Percentiles rank a stretch among this genome's conserved stretches.
These are phyloP conservation scores for Lagorchestes hirsutus DNA, from an alignment of 2,797 vertebrate species.

Conservation along the genomic window DNA sequence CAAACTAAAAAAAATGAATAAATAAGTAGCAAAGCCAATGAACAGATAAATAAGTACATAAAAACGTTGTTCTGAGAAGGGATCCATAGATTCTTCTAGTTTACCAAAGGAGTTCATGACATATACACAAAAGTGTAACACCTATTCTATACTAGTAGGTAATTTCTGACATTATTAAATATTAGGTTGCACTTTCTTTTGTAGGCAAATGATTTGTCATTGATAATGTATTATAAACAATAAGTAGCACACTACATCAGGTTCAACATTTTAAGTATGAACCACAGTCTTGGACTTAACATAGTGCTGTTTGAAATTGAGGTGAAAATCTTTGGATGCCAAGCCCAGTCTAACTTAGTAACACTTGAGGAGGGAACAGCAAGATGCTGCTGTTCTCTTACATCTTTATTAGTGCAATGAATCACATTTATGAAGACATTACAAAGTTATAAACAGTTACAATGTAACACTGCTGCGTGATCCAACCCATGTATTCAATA, in stretches of 20 bases:
- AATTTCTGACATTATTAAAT: neutral
- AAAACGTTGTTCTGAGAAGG: neutral
- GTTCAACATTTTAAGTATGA: neutral
- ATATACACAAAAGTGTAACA: neutral
- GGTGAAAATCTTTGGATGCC: constrained; percentile 15
- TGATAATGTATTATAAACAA: neutral
- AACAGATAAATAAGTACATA: neutral
- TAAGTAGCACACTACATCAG: neutral
- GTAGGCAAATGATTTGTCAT: neutral
- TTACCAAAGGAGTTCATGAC: neutral
- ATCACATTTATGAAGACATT: constrained; percentile 81
- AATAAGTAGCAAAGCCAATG: neutral
- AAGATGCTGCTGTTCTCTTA: constrained; percentile 61
- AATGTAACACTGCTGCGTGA: constrained; percentile 65
- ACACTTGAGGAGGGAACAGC: constrained; percentile 15
- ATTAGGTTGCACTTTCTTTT: neutral
- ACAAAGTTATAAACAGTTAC: constrained; percentile 76
- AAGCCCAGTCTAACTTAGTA: constrained; percentile 53
- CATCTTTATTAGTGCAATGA: constrained; percentile 76
- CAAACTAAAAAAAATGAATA: neutral
- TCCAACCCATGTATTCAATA: constrained; percentile 68
- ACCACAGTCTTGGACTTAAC: constrained; percentile 26
- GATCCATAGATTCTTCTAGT: neutral
- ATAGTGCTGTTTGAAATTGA: constrained; percentile 3
- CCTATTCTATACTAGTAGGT: neutral